Evolutionary conservation across 2,888 invertebrate genomes (phyloP).

Genomic region (Sycophila texana): DNA sequence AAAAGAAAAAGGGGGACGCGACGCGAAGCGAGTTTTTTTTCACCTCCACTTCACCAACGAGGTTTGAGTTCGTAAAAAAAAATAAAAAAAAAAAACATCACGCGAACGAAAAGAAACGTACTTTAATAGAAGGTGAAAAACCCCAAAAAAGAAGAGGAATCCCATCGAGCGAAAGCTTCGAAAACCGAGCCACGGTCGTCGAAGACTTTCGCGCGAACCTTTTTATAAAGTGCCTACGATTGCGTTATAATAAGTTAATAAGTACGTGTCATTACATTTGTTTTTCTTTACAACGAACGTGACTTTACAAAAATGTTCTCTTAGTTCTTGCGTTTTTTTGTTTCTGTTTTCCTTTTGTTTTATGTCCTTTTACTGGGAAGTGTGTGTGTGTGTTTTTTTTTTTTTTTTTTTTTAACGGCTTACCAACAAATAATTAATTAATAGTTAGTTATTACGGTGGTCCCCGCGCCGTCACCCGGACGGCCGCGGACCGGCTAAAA

Average conservation of each 20-base stretch:
- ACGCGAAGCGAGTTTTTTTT: too few species aligned
- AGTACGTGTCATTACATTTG: slow-evolving; percentile 13
- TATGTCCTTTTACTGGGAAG: slow-evolving; percentile 7
- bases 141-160: not conserved
- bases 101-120: not conserved
- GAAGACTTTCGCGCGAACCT: not conserved
- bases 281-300: slow-evolving; percentile 36
- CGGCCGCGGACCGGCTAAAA: slow-evolving; percentile 49
- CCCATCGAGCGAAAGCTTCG: not conserved
- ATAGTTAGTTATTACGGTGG: slow-evolving; percentile 30
- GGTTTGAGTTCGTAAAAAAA: not conserved
- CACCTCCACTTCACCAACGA: too few species aligned
- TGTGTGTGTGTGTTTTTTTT: too few species aligned
- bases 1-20: too few species aligned
- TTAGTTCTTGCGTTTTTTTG: slow-evolving; percentile 13
- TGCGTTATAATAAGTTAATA: slow-evolving; percentile 3
- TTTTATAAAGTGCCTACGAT: not conserved
- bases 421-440: slow-evolving; percentile 34
- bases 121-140: too few species aligned
- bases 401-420: slow-evolving; percentile 22
- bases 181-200: not conserved
- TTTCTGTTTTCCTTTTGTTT: too few species aligned
- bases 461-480: slow-evolving; percentile 33
- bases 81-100: too few species aligned
- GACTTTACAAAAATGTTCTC: slow-evolving; percentile 44